These are phyloP conservation scores for Balaeniceps rex DNA, from an alignment of 2,113 vertebrate species.

Conservation along the genomic window DNA sequence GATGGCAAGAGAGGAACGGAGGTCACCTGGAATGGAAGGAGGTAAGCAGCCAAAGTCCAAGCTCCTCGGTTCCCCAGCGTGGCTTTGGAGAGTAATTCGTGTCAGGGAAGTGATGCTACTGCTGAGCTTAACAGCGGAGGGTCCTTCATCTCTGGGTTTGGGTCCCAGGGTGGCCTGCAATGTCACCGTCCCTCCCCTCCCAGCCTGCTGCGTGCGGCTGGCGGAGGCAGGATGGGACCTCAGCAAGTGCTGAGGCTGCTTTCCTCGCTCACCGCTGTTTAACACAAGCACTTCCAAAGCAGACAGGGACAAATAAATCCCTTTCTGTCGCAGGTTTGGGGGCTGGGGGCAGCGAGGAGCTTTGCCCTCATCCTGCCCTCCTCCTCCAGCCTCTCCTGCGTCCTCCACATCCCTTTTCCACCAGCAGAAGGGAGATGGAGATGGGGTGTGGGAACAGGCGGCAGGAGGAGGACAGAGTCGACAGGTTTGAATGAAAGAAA, in stretches of 20 bases:
- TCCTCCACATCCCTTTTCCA: not conserved
- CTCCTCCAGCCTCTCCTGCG: not conserved
- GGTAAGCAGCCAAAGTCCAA: not conserved
- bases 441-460: not conserved
- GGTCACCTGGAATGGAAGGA: not conserved
- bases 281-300: not conserved
- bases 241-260: not conserved
- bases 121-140: not conserved
- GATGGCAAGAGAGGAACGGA: not conserved
- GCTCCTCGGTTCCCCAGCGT: fast-evolving
- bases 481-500: not conserved
- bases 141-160: not conserved
- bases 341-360: not conserved
- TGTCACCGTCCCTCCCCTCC: not conserved
- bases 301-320: not conserved
- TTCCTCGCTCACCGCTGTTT: fast-evolving
- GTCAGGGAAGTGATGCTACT: not conserved
- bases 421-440: not conserved
- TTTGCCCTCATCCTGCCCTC: not conserved
- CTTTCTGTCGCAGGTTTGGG: not conserved
- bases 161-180: not conserved
- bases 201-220: not conserved
- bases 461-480: fast-evolving
- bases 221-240: not conserved
- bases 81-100: not conserved